Evolutionary conservation across 2,113 vertebrate genomes (phyloP), one percentile per base, ranked within the genome.

Genomic region (Mastomys natalensis): DNA sequence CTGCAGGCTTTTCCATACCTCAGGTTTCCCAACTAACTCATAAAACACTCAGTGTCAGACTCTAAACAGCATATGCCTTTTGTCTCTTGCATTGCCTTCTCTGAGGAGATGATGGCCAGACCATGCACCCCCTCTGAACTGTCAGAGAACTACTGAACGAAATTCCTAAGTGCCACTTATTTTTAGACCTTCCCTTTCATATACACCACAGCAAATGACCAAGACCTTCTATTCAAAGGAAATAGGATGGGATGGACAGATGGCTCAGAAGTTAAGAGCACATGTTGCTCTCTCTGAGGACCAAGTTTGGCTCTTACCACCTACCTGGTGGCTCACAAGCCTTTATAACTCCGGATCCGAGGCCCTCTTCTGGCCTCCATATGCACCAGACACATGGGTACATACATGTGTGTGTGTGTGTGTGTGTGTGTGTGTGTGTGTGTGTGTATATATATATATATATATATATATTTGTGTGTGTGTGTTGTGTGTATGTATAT

Each of bases 51-150:
- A 29, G 29, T 29, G 16, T 72, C 17, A 37, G 62, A 95, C 22
- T 48, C 9, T 89, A 72, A 84, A 37, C 11, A 73, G 60, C 40
- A 40, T 12, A n/a, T 11, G 26, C 21, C 66, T 60, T 82, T n/a
- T 9, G 1, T 64, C 55, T 48, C 11, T 77, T 10, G 34, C 0
- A 0, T 60, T 34, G 29, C 3, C 60, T 51, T 48, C 51, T 81
- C 58, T 62, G 72, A 13, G 76, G n/a, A 89, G 58, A 58, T 4
- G 22, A 55, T 2, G 17, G 22, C 40, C 58, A 86, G 22, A 40
- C 29, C 82, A 53, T 11, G 3, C 37, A n/a, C 43, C 13, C 6
- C 13, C 64, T 6, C 29, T 48, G 76, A 89, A 60, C 40, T 73
- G 77, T 76, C 74, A 15, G 31, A 62, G 73, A 68, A 29, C 21